These are phyloP conservation scores for Brachionus calyciflorus DNA, from an alignment of 1,140 invertebrate genomes.

Conservation along the genomic window DNA sequence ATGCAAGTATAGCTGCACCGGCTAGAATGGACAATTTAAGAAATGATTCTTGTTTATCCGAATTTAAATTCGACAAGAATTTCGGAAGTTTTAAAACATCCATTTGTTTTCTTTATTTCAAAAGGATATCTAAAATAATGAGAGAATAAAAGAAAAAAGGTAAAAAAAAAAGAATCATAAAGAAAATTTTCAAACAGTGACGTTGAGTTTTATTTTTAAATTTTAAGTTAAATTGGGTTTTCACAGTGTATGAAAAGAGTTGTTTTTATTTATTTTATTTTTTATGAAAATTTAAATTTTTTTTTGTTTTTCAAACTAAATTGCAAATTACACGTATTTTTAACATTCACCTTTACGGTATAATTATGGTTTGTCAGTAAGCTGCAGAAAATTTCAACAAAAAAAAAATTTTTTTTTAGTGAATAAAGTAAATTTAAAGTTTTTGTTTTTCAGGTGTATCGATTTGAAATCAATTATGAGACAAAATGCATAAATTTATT, in stretches of 20 bases:
- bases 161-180: no score
- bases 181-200: not conserved
- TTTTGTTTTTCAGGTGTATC: no score
- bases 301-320: constrained; percentile 29
- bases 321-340: constrained; percentile 38
- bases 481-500: no score
- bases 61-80: constrained; percentile 63
- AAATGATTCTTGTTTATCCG: constrained; percentile 89
- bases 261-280: no score
- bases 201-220: constrained; percentile 18
- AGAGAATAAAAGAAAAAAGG: not conserved
- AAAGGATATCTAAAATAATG: not conserved
- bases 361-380: not conserved
- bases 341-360: constrained; percentile 35
- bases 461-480: no score
- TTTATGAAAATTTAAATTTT: not conserved
- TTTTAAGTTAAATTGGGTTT: no score
- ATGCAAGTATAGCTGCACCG: constrained; percentile 84
- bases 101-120: no score
- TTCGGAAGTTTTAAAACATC: constrained; percentile 45
- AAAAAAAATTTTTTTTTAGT: no score
- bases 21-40: constrained; percentile 85
- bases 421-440: no score
- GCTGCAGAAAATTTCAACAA: no score
- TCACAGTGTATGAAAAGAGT: no score